A percentile compares a stretch with the other conserved stretches of the same genome.
These are phyloP conservation scores for Drosophila paulistorum DNA, from an alignment of 1,140 invertebrate genomes.

Conservation along the genomic window DNA sequence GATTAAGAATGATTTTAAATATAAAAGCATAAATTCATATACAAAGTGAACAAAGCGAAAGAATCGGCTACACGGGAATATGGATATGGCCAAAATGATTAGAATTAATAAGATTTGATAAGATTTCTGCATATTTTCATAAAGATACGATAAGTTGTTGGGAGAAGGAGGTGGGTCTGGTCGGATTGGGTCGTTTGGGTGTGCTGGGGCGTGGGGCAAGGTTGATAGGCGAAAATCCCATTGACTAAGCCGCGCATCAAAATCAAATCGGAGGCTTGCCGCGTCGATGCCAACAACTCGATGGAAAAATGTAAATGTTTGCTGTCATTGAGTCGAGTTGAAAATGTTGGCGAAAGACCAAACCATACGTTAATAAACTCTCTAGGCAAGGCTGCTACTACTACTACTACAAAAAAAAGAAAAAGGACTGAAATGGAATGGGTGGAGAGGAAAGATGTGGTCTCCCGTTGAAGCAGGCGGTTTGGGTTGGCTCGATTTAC, in stretches of 20 bases:
- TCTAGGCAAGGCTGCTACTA: not conserved
- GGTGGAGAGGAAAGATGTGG: not conserved
- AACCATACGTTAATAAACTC: conserved; percentile 75
- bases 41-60: no score
- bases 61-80: no score
- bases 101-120: no score
- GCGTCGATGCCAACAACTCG: conserved; percentile 57
- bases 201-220: no score
- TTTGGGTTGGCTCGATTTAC: conserved; percentile 63
- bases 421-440: not conserved
- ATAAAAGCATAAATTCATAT: no score
- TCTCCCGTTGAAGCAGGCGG: not conserved
- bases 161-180: not conserved
- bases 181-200: no score
- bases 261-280: conserved; percentile 13
- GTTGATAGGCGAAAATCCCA: conserved; percentile 12
- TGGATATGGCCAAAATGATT: no score
- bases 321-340: conserved; percentile 69
- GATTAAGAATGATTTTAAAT: no score
- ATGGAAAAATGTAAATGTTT: conserved; percentile 71
- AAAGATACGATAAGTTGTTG: no score
- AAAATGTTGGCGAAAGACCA: conserved; percentile 65
- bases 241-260: conserved; percentile 44
- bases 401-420: not conserved
- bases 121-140: no score